Evolutionary conservation across 2,113 vertebrate genomes (phyloP), one percentile per base, ranked within the genome.

Genomic region (Lagopus leucura): DNA sequence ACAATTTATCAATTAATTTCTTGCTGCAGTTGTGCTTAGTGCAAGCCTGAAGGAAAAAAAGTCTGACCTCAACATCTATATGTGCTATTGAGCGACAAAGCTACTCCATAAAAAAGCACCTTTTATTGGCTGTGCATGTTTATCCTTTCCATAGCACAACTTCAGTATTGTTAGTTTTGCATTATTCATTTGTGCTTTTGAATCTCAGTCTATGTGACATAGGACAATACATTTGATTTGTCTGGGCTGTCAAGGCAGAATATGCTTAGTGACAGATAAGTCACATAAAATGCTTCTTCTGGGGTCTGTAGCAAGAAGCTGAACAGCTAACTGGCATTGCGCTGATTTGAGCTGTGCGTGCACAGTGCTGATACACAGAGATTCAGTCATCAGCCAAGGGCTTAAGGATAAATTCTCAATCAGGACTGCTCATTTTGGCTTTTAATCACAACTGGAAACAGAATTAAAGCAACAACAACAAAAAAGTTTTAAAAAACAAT

Each of bases 191-290:
- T 91, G 20, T 55, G 30, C 32, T 87, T 90, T 88, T 84, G 58
- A 80, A 82, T 66, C 58, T 47, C 63, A 86, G 66, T 54, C 42
- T 45, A 8, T 47, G 34, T 88, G 79, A 77, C 30, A 54, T 17
- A 80, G 38, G 70, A 61, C 88, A 34, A 86, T 74, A 78, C 30
- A 22, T 82, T 89, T 90, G 58, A 70, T 92, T 90, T 81, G 21
- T 1, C 3, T 61, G 47, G n/a, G 13, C 45, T 90, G 24, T 73
- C 69, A 91, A 67, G 96, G 65, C 14, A 79, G 30, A 79, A 82
- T 63, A 40, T 38, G 28, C 11, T 65, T 80, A 48, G 7, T 60
- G 70, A 63, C 34, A 18, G 12, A 11, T 76, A 57, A 78, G 61
- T 73, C 60, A 75, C 24, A 69, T n/a, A 58, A 77, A 89, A 72